Evolutionary conservation across 2,113 vertebrate species (phyloP).

Genomic region (Cranoglanis bouderius): DNA sequence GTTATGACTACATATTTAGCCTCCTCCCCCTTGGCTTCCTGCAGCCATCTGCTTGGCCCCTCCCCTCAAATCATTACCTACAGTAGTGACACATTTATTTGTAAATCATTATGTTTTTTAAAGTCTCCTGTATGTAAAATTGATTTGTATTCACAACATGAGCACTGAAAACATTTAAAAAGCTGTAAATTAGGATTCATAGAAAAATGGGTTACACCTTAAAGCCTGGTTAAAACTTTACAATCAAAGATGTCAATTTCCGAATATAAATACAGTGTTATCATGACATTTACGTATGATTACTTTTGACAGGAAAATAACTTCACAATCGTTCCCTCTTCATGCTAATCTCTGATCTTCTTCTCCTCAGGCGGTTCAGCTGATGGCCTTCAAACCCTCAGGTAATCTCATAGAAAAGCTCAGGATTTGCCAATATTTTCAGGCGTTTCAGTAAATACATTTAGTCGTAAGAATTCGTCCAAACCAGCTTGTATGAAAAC

Average conservation of each 20-base stretch:
- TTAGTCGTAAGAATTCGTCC: background rate
- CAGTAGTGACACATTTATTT: background rate
- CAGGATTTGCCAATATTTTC: background rate
- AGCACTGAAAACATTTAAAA: background rate
- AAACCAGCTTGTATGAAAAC: background rate
- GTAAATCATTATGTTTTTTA: background rate
- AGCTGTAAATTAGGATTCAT: background rate
- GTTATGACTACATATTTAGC: background rate
- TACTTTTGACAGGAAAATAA: background rate
- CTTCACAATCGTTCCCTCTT: background rate
- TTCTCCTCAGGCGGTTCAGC: slow-evolving; percentile 80
- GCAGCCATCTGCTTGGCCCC: background rate
- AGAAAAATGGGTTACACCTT: background rate
- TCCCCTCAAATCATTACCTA: background rate
- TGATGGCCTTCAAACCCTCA: slow-evolving; percentile 87
- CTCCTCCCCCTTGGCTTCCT: background rate
- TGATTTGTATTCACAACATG: background rate
- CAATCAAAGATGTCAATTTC: background rate
- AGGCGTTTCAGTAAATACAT: background rate
- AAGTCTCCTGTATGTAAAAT: background rate
- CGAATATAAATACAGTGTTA: background rate
- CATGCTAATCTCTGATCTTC: background rate
- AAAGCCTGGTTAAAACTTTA: too few relatives aligned
- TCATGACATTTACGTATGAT: background rate
- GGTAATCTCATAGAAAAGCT: slow-evolving; percentile 65